These are phyloP conservation scores for Reticulitermes speratus DNA, from an alignment of 1,140 invertebrate genomes.

Conservation along the genomic window DNA sequence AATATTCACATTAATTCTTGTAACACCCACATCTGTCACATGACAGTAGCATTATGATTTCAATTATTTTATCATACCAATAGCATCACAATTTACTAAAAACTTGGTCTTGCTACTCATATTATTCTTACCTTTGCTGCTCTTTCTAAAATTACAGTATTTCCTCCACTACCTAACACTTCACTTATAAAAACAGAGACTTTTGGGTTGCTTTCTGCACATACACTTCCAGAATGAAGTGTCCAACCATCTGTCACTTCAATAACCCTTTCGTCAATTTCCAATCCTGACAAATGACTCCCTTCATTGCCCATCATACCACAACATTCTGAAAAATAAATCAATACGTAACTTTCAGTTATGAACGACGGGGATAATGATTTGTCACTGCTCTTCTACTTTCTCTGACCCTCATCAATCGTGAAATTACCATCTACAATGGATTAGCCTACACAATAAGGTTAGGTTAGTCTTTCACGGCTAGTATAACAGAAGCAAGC, in stretches of 20 bases:
- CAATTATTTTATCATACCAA: background rate
- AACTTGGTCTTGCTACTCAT: background rate
- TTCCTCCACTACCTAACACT: constrained; percentile 40
- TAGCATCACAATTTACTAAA: background rate
- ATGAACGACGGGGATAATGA: no score
- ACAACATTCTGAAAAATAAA: background rate
- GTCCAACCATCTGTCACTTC: constrained; percentile 76
- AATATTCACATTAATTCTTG: background rate
- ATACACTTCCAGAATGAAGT: constrained; percentile 66
- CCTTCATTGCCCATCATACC: constrained; percentile 69
- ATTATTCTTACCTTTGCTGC: constrained; percentile 56
- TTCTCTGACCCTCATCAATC: no score
- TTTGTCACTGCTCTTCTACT: no score
- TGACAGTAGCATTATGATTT: constrained; percentile 24
- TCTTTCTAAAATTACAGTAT: background rate
- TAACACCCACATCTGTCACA: background rate
- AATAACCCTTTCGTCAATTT: constrained; percentile 70
- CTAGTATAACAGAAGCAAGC: no score
- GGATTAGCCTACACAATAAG: no score
- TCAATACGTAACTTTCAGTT: no score
- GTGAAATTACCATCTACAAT: no score
- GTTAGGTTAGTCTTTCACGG: no score
- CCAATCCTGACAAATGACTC: constrained; percentile 67
- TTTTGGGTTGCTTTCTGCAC: constrained; percentile 55
- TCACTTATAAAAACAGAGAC: constrained; percentile 71